These are phyloP conservation scores for Callyntrura guangdongensis DNA, from an alignment of 2,888 invertebrate genomes.

Conservation along the genomic window DNA sequence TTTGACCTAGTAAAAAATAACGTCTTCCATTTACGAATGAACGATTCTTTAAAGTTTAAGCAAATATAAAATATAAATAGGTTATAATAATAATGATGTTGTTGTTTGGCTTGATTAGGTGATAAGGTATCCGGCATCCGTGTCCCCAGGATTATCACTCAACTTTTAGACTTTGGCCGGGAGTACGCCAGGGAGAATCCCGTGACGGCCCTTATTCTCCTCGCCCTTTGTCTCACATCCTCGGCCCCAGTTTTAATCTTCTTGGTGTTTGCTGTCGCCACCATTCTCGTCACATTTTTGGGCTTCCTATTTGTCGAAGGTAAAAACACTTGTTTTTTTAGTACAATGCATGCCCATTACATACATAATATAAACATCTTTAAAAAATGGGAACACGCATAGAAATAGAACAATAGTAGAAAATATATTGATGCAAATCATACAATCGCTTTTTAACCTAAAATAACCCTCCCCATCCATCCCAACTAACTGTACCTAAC, in stretches of 20 bases:
- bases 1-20: background rate
- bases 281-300: conserved; percentile 80
- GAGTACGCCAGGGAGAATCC: conserved; percentile 81
- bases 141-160: conserved; percentile 75
- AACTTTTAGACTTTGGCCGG: conserved; percentile 75
- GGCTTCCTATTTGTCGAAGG: conserved; percentile 83
- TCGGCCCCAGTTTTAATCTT: conserved; percentile 79
- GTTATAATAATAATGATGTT: background rate
- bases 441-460: background rate
- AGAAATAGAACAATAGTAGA: background rate
- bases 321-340: no score
- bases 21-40: no score
- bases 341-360: background rate
- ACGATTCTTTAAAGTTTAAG: no score
- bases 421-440: background rate
- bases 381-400: background rate
- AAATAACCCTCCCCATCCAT: no score
- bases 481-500: no score
- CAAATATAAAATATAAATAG: no score
- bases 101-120: conserved; percentile 62
- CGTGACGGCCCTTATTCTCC: conserved; percentile 75
- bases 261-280: conserved; percentile 80
- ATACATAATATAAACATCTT: background rate
- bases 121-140: conserved; percentile 78
- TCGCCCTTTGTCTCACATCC: conserved; percentile 79